Conservation (phyloP, 2,797 vertebrate species). For the Centroberyx gerrardi region DNA sequence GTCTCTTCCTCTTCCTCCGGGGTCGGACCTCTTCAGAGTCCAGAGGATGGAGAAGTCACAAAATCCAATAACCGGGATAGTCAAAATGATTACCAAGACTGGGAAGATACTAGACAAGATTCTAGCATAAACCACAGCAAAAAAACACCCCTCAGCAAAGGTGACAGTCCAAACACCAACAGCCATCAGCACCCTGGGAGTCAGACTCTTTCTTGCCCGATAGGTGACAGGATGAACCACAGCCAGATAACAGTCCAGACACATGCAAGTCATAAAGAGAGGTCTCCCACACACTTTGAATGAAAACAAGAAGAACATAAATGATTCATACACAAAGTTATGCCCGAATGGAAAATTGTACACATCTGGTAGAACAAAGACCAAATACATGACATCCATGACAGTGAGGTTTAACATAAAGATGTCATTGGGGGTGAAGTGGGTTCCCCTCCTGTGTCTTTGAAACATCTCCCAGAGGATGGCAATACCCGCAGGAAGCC, state of each 20-base stretch:
- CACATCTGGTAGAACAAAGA: not conserved
- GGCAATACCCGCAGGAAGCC: conserved; percentile 26
- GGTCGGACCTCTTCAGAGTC: conserved; percentile 46
- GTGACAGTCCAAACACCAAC: conserved; percentile 23
- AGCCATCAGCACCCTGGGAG: not conserved
- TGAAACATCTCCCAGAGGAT: conserved; percentile 28
- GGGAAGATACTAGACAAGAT: rapidly evolving
- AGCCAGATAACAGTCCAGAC: conserved; percentile 63
- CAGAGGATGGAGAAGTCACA: too few species aligned
- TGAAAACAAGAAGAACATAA: conserved; percentile 8
- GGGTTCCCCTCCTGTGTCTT: conserved; percentile 6
- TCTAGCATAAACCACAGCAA: rapidly evolving
- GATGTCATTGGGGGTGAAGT: conserved; percentile 18
- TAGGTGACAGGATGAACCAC: conserved; percentile 63
- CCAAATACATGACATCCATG: conserved; percentile 22
- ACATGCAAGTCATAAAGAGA: conserved; percentile 55
- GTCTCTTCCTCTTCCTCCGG: conserved; percentile 28
- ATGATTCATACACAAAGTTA: rapidly evolving
- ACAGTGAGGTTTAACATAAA: conserved; percentile 42
- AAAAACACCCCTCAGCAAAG: not conserved
- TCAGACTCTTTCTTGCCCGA: conserved; percentile 25
- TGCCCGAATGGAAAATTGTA: not conserved
- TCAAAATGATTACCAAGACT: conserved; percentile 7
- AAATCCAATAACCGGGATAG: conserved; percentile 47
- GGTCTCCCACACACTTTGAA: conserved; percentile 46